Percentiles rank a stretch among this genome's conserved stretches.
Conservation (phyloP, 2,113 vertebrate genomes). For the Microcebus griseorufus region DNA sequence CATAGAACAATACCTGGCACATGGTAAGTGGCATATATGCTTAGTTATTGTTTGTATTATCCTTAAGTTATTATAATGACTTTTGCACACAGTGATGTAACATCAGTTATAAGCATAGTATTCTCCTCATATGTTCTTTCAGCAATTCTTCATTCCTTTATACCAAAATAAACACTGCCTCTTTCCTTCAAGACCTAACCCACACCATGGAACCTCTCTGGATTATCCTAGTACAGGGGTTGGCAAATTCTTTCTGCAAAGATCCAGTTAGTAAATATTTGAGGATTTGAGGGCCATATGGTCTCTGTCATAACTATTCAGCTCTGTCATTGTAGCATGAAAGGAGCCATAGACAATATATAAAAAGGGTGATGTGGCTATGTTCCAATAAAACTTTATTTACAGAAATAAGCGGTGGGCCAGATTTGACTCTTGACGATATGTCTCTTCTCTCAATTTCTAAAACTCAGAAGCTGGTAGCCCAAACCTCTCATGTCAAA, state of each 20-base stretch:
- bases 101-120: neutral
- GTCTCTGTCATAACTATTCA: neutral
- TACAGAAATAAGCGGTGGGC: neutral
- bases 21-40: neutral
- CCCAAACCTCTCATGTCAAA: neutral
- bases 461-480: neutral
- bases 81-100: neutral
- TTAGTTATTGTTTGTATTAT: neutral
- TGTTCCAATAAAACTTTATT: slow-evolving; percentile 8
- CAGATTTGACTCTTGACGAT: neutral
- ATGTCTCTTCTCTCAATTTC: neutral
- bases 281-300: neutral
- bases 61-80: neutral
- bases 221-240: neutral
- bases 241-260: neutral
- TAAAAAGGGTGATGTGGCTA: neutral
- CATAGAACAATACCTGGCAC: neutral
- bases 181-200: neutral
- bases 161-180: neutral
- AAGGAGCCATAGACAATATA: neutral
- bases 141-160: neutral
- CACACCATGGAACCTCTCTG: neutral
- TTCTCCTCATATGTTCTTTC: neutral
- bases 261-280: neutral
- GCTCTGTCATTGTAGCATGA: neutral